Percentiles rank a stretch among this genome's conserved stretches.
phyloP scores from a whole-genome alignment of 1,140 invertebrate species.

The Galleria mellonella region DNA sequence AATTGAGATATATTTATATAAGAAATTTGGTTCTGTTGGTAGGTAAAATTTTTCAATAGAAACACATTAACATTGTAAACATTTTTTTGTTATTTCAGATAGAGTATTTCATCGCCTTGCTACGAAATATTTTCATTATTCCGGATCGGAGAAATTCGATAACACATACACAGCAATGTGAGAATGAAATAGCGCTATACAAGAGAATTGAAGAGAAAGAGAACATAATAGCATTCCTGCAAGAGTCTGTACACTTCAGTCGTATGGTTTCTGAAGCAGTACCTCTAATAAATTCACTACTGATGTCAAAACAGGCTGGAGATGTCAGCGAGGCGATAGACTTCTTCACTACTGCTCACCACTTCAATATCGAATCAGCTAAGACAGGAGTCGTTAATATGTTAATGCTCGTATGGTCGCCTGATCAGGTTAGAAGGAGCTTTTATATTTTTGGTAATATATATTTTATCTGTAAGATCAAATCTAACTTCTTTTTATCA shows the following conservation, averaged over 20 bases:
- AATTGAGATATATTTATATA: too few relatives aligned
- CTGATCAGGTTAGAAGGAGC: conserved; percentile 72
- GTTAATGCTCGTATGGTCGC: conserved; percentile 84
- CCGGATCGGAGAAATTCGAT: conserved; percentile 41
- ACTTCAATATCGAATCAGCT: conserved; percentile 84
- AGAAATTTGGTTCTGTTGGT: too few relatives aligned
- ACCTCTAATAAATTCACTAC: conserved; percentile 81
- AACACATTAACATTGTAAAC: background rate
- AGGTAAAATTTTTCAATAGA: too few relatives aligned
- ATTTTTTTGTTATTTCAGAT: conserved; percentile 55
- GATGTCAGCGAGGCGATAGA: conserved; percentile 90
- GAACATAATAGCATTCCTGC: conserved; percentile 73
- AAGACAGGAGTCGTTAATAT: conserved; percentile 83
- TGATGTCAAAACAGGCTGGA: conserved; percentile 83
- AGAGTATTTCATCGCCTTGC: conserved; percentile 59
- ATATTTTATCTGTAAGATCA: too few relatives aligned
- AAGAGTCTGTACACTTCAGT: conserved; percentile 81
- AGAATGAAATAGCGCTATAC: conserved; percentile 55
- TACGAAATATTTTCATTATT: conserved; percentile 60
- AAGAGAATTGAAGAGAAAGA: conserved; percentile 70
- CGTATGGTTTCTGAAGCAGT: conserved; percentile 80
- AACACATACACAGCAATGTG: conserved; percentile 43
- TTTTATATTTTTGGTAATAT: background rate
- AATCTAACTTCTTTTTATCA: too few relatives aligned
- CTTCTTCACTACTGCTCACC: conserved; percentile 87